Percentiles rank a stretch among this genome's conserved stretches.
Conservation (phyloP, 2,113 vertebrate genomes). For the Thamnophis sirtalis region DNA sequence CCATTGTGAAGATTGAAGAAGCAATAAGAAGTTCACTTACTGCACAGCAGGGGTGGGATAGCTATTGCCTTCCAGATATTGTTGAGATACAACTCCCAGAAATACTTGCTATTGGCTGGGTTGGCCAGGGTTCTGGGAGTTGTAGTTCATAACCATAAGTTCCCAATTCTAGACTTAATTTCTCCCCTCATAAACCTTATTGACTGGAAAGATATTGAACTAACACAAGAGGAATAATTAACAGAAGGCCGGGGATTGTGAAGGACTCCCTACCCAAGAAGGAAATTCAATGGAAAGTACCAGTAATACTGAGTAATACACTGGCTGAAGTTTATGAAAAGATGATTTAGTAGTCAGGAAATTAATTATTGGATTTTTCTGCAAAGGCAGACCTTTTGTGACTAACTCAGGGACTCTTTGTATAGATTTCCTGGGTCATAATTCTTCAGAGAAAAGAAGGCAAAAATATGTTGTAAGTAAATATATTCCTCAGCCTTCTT, state of each 20-base stretch:
- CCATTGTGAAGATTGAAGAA: neutral
- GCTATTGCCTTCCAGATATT: neutral
- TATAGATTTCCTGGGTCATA: neutral
- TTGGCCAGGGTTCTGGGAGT: neutral
- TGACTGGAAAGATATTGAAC: neutral
- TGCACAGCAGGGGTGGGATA: neutral
- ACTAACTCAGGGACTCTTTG: slow-evolving; percentile 4
- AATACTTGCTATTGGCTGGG: neutral
- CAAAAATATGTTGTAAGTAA: neutral
- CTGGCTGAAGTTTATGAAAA: slow-evolving; percentile 41
- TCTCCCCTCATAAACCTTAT: slow-evolving; percentile 3
- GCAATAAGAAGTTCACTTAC: neutral
- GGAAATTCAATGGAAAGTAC: slow-evolving; percentile 53
- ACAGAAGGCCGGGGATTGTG: slow-evolving; percentile 6
- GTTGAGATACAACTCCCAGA: neutral
- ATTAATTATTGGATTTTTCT: slow-evolving; percentile 61
- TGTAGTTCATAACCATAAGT: neutral
- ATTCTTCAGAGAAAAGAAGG: neutral
- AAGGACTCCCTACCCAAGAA: neutral
- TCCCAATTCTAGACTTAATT: neutral
- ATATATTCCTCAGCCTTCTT: neutral
- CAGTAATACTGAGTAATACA: slow-evolving; percentile 37
- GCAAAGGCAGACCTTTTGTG: slow-evolving; percentile 29
- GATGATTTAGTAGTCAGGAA: slow-evolving; percentile 35
- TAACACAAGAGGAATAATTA: slow-evolving; percentile 43